Evolutionary conservation across 35 echinoderm and acorn worm species (phyloP), one percentile per base, ranked within the genome.

Genomic region (Lytechinus variegatus): DNA sequence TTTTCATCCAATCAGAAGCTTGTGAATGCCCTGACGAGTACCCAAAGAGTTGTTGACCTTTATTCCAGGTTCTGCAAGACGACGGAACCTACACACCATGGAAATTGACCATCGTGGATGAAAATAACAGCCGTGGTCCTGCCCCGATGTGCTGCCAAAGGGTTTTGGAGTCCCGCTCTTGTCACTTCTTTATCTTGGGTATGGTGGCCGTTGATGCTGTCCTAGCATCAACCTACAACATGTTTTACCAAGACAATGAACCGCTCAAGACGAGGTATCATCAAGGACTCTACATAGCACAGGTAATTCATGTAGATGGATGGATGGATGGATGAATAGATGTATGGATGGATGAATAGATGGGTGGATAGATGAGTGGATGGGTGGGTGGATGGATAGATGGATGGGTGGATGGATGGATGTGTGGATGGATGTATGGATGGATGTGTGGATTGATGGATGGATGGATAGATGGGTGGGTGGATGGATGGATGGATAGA

Each of bases 31-130:
- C 33, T 2, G 33, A 44, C 2, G 33, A 44, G 33, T 44, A 44
- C 33, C 2, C 33, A 56, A 56, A 8, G 11, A 56, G 55, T 0
- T 71, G 3, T 19, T 71, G 21, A 21, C 24, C 16, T 19, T 5
- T 6, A 19, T 52, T 60, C 6, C 53, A 98, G 97, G 94, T 97
- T 14, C 56, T 98, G n/a, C 95, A 97, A 89, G 98, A 99, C 71
- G 98, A 99, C 61, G 98, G 98, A n/a, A 98, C 98, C 16, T 97
- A 94, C 86, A 98, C 97, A 33, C 97, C 96, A 6, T 99, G 98
- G 98, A 99, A 99, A 58, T 87, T 98, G 27, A 98, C 94, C 6
- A 97, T 96, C 1, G 95, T 97, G 52, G 98, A 97, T 92, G 98
- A 99, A 51, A 96, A 97, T 14, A 99, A 98, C 66, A 94, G 94